Conservation (phyloP, 2,113 vertebrate species). For the Alosa alosa region DNA sequence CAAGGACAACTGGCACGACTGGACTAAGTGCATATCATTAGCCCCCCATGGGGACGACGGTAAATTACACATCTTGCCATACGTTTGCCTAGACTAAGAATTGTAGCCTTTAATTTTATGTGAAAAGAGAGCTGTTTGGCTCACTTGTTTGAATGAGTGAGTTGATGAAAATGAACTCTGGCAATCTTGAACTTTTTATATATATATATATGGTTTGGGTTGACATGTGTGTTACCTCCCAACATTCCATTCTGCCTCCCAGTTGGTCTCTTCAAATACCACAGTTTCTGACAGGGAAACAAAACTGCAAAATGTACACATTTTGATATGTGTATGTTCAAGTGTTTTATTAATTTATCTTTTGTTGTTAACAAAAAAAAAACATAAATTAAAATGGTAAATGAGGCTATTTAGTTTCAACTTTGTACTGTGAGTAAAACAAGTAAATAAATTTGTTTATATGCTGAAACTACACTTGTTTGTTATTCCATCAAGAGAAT, state of each 20-base stretch:
- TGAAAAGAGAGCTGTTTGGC: conserved; percentile 13
- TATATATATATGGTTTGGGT: conserved; percentile 7
- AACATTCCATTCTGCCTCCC: conserved; percentile 57
- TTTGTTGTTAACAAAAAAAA: conserved; percentile 45
- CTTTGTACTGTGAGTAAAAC: conserved; percentile 74
- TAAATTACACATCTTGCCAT: conserved; percentile 91
- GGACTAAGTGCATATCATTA: conserved; percentile 93
- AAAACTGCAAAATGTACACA: conserved; percentile 18
- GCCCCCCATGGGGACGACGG: conserved; percentile 87
- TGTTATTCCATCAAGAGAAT: conserved; percentile 90
- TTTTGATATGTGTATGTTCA: conserved; percentile 40
- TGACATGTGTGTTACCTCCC: neutral
- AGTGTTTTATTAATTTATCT: conserved; percentile 43
- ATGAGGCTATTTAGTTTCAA: conserved; percentile 78
- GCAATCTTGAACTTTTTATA: neutral
- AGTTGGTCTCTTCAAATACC: neutral
- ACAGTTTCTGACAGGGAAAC: neutral
- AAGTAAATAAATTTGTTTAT: conserved; percentile 77
- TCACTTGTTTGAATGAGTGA: conserved; percentile 14
- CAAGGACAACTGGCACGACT: conserved; percentile 92
- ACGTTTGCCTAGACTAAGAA: conserved; percentile 90
- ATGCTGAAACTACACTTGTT: conserved; percentile 87
- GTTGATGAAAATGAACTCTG: conserved; percentile 8
- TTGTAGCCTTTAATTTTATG: conserved; percentile 12
- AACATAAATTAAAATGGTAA: conserved; percentile 41